These are phyloP conservation scores for Patiria miniata DNA, from an alignment of 35 echinoderm and acorn worm genomes.

Conservation along the genomic window DNA sequence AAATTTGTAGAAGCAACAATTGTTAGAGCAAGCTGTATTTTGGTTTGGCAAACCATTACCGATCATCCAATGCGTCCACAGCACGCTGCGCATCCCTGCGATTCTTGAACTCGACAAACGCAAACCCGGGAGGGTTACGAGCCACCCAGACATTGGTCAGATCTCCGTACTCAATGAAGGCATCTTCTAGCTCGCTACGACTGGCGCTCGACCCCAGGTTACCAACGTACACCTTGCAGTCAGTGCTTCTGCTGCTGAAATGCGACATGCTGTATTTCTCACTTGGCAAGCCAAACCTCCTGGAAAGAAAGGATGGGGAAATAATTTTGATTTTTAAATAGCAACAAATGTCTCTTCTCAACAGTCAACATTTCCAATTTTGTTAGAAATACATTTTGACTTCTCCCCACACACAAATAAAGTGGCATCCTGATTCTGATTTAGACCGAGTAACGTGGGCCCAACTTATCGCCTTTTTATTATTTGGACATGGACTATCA, in stretches of 20 bases:
- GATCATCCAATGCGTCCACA: slow-evolving; percentile 31
- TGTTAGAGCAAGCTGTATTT: neutral
- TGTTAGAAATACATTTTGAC: too few relatives aligned
- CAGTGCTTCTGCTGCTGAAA: neutral
- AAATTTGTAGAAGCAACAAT: neutral
- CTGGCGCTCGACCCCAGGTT: slow-evolving; percentile 49
- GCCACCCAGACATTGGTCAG: slow-evolving; percentile 76
- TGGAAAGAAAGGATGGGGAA: neutral
- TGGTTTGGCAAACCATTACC: slow-evolving; percentile 6
- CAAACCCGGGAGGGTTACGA: slow-evolving; percentile 65
- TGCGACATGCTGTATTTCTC: neutral
- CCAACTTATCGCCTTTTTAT: too few relatives aligned
- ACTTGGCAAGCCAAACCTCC: neutral
- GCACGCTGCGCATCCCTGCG: slow-evolving; percentile 51
- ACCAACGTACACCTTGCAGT: slow-evolving; percentile 75
- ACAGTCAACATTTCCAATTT: too few relatives aligned
- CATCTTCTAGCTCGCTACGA: slow-evolving; percentile 59
- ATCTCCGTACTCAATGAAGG: slow-evolving; percentile 50
- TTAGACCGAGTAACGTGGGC: too few relatives aligned
- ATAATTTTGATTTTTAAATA: neutral
- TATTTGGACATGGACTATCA: too few relatives aligned
- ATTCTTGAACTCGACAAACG: slow-evolving; percentile 69
- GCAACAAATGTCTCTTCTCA: too few relatives aligned
- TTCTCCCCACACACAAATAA: too few relatives aligned
- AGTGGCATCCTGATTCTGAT: too few relatives aligned